Evolutionary conservation across 1,140 invertebrate genomes (phyloP).

Genomic region (Coptotermes formosanus): DNA sequence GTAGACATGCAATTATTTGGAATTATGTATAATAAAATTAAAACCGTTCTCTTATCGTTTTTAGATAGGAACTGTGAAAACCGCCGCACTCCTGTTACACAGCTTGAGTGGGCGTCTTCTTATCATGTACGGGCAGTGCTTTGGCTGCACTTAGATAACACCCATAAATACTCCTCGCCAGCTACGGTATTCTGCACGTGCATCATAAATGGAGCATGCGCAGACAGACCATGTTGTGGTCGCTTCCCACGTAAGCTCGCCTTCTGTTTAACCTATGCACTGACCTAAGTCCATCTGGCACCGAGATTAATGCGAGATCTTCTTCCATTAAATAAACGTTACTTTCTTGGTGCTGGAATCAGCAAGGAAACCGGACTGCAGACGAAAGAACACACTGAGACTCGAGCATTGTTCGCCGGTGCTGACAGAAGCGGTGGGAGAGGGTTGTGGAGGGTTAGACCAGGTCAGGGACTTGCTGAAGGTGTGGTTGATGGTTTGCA

Average conservation of each 20-base stretch:
- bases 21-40: no score
- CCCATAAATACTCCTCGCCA: no score
- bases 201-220: neutral
- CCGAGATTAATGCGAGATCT: conserved; percentile 4
- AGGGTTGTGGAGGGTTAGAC: neutral
- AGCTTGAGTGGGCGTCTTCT: no score
- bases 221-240: neutral
- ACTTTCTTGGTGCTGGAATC: neutral
- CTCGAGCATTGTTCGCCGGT: neutral
- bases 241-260: neutral
- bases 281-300: neutral
- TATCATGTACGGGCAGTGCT: no score
- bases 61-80: no score
- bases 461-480: neutral
- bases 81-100: no score
- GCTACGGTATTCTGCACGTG: neutral
- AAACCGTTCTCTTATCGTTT: no score
- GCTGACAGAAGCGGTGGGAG: neutral
- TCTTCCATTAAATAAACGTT: neutral
- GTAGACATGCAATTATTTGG: no score
- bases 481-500: neutral
- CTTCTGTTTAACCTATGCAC: neutral
- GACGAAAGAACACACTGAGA: neutral
- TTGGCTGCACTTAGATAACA: no score
- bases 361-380: neutral